Base-by-base conservation (phyloP, 2,888 invertebrate genomes). In the Agrotis exclamationis region DNA sequence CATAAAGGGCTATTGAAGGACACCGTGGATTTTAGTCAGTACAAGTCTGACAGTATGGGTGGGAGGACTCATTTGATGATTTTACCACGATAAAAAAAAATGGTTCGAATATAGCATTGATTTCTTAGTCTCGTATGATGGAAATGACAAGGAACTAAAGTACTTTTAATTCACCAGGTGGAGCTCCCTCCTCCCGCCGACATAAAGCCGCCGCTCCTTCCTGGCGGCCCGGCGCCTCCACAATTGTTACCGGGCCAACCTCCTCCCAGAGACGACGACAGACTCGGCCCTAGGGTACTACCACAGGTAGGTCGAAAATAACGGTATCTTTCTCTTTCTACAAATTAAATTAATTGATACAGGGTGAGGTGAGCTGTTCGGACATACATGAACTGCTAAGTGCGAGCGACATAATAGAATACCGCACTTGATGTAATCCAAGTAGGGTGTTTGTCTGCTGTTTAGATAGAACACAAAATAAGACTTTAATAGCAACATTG, bases 191-290 rank as follows among this genome's bases (percentile, higher is more conserved):
- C 96, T 64, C 93, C 96, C 67, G 88, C 96, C 78, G 93, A 97
- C 87, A 88, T 96, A 85, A 93, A 96, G 91, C 91, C 96, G 68
- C 87, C 93, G 0, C 85, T 88, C 0, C 64, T 94, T 33, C 87
- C 93, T 2, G 94, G 97, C 50, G 96, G 97, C 82, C 96, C 97
- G 85, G 91, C 92, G 2, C 92, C 94, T 0, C 88, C 92, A 1
- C 87, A 92, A 0, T 85, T 92, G 74, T 71, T 93, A 47, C 84
- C 93, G n/a, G 93, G 96, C 2, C 93, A 93, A 71, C 93, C 95
- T 20, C 94, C 95, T 44, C 93, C 96, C 24, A 88, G 95, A 1
- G 95, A 95, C 9, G 95, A 97, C 85, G 97, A 97, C 77, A 96
- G 97, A 85, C 96, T 97, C 83, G 96, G 62, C 9, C 91, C 96